Evolutionary conservation across 2,888 invertebrate species (phyloP).

Genomic region (Microdon myrmicae): DNA sequence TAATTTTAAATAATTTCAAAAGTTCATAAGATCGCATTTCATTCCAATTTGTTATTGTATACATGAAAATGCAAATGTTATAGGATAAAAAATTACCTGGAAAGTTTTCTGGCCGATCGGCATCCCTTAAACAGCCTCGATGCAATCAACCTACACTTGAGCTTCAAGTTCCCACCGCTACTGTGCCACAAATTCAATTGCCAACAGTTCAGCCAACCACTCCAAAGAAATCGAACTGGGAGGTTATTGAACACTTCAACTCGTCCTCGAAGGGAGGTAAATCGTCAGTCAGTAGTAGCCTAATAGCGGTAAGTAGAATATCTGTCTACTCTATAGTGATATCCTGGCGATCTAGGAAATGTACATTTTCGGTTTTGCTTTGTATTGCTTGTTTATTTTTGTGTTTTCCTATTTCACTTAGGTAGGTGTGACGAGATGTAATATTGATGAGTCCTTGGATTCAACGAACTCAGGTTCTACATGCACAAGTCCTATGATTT

Average conservation of each 20-base stretch:
- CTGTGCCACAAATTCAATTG: constrained; percentile 55
- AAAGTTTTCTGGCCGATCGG: constrained; percentile 70
- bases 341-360: neutral
- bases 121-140: constrained; percentile 70
- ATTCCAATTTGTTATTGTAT: neutral
- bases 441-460: constrained; percentile 66
- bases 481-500: constrained; percentile 66
- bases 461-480: constrained; percentile 66
- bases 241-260: constrained; percentile 88
- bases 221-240: constrained; percentile 87
- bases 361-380: constrained; percentile 19
- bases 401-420: constrained; percentile 44
- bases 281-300: constrained; percentile 72
- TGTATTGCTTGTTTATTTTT: neutral
- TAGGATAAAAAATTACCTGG: constrained; percentile 53
- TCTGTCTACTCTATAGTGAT: constrained; percentile 5
- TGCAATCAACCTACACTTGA: constrained; percentile 62
- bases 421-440: constrained; percentile 67
- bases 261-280: constrained; percentile 72
- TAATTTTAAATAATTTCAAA: constrained; percentile 1
- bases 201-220: constrained; percentile 71
- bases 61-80: constrained; percentile 41
- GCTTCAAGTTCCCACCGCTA: constrained; percentile 58
- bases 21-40: neutral
- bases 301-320: constrained; percentile 74